Base-by-base conservation (phyloP, 2,888 invertebrate genomes). In the Cryptocephalus moraei region DNA sequence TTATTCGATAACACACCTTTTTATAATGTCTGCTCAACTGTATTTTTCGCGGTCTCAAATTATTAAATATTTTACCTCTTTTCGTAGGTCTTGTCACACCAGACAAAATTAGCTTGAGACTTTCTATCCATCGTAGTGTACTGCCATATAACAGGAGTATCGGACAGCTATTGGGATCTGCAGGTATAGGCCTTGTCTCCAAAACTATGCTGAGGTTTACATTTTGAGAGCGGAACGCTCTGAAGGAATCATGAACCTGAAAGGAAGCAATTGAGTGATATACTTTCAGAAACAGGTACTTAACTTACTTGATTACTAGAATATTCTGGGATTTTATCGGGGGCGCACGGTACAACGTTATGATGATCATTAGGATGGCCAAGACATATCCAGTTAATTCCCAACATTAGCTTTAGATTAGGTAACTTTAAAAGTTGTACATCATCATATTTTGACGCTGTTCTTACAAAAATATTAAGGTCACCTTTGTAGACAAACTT, bases 361-460 rank as follows among this genome's bases (percentile, higher is more conserved):
- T 94, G 94, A 72, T 99, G 97, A 72, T 99, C 97, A 62, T 94
- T 86, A 0, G 93, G 86, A 73, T 96, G 91, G 0, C 91, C 95
- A 42, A 88, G 74, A 65, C 95, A 94, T 49, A 84, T 77, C 97
- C 96, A 97, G 57, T 85, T 82, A 56, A 96, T 73, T 65, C 89
- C 87, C 10, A 91, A 80, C 11, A 82, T 81, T 43, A 95, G 75
- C 57, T 88, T 85, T 39, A 97, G 76, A 62, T 88, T 86, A 0
- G 97, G 97, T 57, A 97, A 76, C 64, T 93, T 90, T 33, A 99
- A 72, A 54, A 99, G 78, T 44, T 91, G 84, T 65, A 95, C 95
- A 72, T 99, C 99, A 71, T 99, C 97, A 73, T 99, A 99, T 69
- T 99, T 96, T 50, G 96, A 96, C 0, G 97, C 97, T 0, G 97